These are phyloP conservation scores for Premnoplex brunnescens DNA, from an alignment of 2,797 vertebrate genomes.

Conservation along the genomic window DNA sequence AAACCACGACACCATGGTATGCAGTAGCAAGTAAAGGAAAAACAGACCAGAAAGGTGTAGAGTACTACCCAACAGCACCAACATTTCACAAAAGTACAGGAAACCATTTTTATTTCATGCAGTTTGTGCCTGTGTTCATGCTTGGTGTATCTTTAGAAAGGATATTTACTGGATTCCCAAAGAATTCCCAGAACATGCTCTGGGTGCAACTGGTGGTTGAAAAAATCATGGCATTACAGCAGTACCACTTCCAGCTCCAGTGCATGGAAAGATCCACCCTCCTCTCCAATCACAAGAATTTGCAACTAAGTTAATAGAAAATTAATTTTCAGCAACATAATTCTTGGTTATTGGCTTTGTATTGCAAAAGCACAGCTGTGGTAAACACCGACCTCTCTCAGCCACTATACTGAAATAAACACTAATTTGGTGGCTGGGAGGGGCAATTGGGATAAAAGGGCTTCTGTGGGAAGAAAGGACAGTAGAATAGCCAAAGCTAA, in stretches of 20 bases:
- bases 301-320: not conserved
- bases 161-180: not conserved
- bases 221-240: not conserved
- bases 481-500: not conserved
- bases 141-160: not conserved
- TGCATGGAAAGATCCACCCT: not conserved
- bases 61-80: slow-evolving; percentile 10
- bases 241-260: not conserved
- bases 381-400: not conserved
- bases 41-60: not conserved
- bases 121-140: slow-evolving; percentile 3
- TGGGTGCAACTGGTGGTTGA: not conserved
- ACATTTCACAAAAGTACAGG: not conserved
- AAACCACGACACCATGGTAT: not conserved
- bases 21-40: not conserved
- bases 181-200: not conserved
- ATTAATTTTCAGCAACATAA: not conserved
- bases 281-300: not conserved
- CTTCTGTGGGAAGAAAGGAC: not conserved
- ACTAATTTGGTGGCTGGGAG: too few relatives aligned
- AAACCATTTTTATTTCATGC: slow-evolving; percentile 16
- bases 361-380: not conserved
- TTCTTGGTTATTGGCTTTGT: not conserved
- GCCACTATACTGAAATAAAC: not conserved
- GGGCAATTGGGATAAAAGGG: not conserved